A percentile compares a stretch with the other conserved stretches of the same genome.
These are phyloP conservation scores for Caenorhabditis macrosperma DNA, from an alignment of 2,888 invertebrate genomes.

Conservation along the genomic window DNA sequence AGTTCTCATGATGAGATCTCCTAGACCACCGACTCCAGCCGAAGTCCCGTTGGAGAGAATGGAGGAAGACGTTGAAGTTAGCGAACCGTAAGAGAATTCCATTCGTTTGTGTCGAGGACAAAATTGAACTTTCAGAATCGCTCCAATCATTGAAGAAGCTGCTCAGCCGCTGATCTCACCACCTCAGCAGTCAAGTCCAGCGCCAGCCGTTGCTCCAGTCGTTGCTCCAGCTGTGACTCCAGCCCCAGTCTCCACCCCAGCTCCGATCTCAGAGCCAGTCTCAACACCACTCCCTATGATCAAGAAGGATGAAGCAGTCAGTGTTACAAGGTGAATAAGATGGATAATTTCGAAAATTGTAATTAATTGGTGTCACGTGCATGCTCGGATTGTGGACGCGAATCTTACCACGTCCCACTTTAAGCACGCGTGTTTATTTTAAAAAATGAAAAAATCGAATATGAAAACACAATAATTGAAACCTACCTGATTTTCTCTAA, in stretches of 20 bases:
- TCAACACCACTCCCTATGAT: background rate
- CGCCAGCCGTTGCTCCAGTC: too few relatives aligned
- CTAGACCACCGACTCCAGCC: constrained; percentile 25
- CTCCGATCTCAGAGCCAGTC: background rate
- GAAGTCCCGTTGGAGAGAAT: background rate
- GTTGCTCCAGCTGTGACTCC: too few relatives aligned
- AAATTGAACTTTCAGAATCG: too few relatives aligned
- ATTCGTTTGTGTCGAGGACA: too few relatives aligned
- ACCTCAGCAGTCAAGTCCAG: too few relatives aligned
- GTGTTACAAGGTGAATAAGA: background rate
- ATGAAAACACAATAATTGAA: background rate
- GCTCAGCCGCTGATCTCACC: too few relatives aligned
- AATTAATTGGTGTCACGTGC: background rate
- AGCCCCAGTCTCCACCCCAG: too few relatives aligned
- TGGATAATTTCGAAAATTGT: background rate
- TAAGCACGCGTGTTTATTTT: background rate
- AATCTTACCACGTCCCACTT: background rate
- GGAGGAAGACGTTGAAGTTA: background rate
- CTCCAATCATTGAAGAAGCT: too few relatives aligned
- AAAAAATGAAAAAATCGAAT: background rate
- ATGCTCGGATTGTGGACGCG: background rate
- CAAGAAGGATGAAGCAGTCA: background rate
- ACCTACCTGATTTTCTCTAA: background rate
- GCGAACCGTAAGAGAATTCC: background rate
- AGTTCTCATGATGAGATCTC: constrained; percentile 38